phyloP scores from a whole-genome alignment of 2,113 vertebrate genomes.

The Nicator chloris region DNA sequence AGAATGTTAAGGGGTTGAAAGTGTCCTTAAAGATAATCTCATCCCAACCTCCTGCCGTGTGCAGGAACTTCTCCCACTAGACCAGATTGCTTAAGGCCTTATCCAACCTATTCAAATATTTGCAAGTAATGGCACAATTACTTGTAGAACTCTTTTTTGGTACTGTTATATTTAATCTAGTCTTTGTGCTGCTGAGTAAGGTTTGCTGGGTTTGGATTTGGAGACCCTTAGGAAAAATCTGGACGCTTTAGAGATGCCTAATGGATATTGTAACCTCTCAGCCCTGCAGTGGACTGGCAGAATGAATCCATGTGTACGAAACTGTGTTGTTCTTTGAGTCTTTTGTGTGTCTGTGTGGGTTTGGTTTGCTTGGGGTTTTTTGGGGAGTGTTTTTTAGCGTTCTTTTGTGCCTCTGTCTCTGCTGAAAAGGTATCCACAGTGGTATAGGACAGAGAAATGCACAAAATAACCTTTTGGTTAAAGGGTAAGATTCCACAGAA shows the following conservation, averaged over 20 bases:
- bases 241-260: neutral
- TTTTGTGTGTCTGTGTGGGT: neutral
- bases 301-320: neutral
- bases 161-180: neutral
- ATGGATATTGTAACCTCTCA: neutral
- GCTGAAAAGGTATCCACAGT: neutral
- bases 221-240: neutral
- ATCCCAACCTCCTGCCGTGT: neutral
- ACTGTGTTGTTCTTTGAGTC: rapidly evolving
- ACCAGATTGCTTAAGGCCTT: neutral
- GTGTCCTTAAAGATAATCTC: neutral
- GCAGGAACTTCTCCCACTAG: neutral
- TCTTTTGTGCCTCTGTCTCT: neutral
- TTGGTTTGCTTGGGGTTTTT: neutral
- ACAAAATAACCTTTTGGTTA: neutral
- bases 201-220: neutral
- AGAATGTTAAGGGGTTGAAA: neutral
- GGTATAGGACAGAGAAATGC: neutral
- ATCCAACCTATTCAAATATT: neutral
- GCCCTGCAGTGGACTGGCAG: neutral
- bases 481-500: neutral
- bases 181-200: neutral
- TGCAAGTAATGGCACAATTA: neutral
- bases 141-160: neutral
- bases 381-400: neutral